phyloP scores from a whole-genome alignment of 2,113 vertebrate species.

The Dipodomys merriami region DNA sequence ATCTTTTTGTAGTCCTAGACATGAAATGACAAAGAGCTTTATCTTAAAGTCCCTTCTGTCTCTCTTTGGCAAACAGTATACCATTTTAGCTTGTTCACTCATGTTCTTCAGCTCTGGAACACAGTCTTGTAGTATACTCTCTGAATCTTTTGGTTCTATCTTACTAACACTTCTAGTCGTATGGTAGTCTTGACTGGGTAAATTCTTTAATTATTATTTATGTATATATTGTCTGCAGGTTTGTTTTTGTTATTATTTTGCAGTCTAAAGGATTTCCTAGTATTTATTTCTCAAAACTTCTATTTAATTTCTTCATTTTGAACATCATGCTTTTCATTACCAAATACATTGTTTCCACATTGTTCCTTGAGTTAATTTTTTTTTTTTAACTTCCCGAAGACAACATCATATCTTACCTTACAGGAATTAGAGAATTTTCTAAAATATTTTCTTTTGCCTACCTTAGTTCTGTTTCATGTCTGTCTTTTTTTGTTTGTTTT shows the following conservation, averaged over 20 bases:
- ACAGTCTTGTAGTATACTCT: background rate
- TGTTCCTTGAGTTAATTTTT: background rate
- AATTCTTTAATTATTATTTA: background rate
- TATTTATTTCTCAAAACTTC: background rate
- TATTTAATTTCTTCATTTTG: background rate
- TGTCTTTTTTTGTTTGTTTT: background rate
- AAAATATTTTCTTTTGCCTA: constrained; percentile 26
- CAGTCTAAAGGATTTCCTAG: background rate
- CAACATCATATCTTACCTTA: background rate
- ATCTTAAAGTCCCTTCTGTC: background rate
- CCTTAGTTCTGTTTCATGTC: background rate
- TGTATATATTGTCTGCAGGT: background rate
- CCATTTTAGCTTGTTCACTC: background rate
- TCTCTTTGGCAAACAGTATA: background rate
- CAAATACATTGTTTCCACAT: background rate
- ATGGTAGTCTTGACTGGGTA: background rate
- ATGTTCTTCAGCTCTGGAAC: background rate
- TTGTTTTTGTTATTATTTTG: background rate
- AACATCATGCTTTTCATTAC: constrained; percentile 5
- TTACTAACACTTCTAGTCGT: background rate
- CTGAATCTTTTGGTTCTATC: background rate
- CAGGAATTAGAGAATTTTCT: constrained; percentile 1
- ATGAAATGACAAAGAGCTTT: background rate
- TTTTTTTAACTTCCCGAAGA: background rate
- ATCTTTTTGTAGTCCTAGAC: background rate